phyloP scores from a whole-genome alignment of 2,888 invertebrate genomes.

The Euproctis similis region DNA sequence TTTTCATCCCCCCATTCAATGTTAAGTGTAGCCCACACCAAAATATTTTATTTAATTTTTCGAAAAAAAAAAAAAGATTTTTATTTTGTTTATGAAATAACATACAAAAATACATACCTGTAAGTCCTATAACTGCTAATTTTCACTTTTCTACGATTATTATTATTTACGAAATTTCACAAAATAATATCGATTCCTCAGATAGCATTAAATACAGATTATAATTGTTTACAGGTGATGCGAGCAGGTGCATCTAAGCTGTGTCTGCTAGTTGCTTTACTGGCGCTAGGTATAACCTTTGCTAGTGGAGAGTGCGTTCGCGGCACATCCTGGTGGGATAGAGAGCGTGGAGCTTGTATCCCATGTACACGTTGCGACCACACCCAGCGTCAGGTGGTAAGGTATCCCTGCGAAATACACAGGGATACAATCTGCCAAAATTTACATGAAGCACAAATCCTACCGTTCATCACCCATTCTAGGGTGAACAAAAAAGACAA shows the following conservation, averaged over 20 bases:
- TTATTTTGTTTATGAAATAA: too few species aligned
- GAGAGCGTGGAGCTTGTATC: slow-evolving; percentile 77
- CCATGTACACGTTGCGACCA: slow-evolving; percentile 83
- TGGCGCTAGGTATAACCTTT: slow-evolving; percentile 48
- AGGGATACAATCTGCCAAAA: slow-evolving; percentile 85
- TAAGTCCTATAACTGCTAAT: too few species aligned
- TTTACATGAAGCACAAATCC: slow-evolving; percentile 78
- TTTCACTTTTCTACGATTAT: too few species aligned
- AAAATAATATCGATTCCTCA: too few species aligned
- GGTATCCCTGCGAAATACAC: slow-evolving; percentile 84
- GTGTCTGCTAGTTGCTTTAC: slow-evolving; percentile 60
- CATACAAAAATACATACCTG: too few species aligned
- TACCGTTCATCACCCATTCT: slow-evolving; percentile 68
- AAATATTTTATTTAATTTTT: too few species aligned
- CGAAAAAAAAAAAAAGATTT: too few species aligned
- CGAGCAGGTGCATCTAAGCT: slow-evolving; percentile 54
- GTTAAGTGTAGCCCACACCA: too few species aligned
- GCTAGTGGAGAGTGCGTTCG: slow-evolving; percentile 58
- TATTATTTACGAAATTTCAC: too few species aligned
- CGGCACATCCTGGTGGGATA: slow-evolving; percentile 82
- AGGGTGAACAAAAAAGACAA: slow-evolving; percentile 31
- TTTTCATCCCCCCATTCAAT: too few species aligned
- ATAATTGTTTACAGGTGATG: slow-evolving; percentile 54
- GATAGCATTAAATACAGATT: not conserved
- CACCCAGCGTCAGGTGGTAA: slow-evolving; percentile 73